phyloP scores from a whole-genome alignment of 2,113 vertebrate genomes.

The Sebastes fasciatus region DNA sequence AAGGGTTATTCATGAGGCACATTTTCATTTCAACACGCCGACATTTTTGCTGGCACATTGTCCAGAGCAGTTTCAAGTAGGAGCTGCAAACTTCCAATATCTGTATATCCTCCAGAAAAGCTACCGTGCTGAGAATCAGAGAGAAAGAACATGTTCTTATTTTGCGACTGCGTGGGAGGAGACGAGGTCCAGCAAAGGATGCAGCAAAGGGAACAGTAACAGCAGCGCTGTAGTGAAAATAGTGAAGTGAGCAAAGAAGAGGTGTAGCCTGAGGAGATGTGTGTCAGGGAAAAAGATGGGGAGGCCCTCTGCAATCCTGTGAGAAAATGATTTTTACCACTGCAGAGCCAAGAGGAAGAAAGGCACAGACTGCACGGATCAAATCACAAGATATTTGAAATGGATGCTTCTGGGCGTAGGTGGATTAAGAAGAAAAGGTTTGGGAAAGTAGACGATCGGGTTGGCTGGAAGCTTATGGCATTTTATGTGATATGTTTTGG shows the following conservation, averaged over 20 bases:
- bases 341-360: conserved; percentile 10
- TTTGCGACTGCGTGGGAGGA: conserved; percentile 39
- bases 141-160: conserved; percentile 10
- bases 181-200: conserved; percentile 8
- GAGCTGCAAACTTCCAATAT: conserved; percentile 15
- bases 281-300: conserved; percentile 29
- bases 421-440: conserved; percentile 5
- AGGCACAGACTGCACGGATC: conserved; percentile 12
- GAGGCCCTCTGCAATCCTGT: conserved; percentile 19
- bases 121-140: conserved; percentile 5
- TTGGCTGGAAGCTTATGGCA: not conserved
- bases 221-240: not conserved
- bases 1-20: conserved; percentile 20
- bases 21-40: not conserved
- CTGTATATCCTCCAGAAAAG: conserved; percentile 6
- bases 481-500: not conserved
- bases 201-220: not conserved
- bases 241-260: conserved; percentile 22
- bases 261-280: conserved; percentile 42
- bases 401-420: conserved; percentile 6
- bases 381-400: conserved; percentile 23
- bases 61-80: not conserved
- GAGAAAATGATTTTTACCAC: conserved; percentile 11
- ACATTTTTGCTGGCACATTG: conserved; percentile 13
- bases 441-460: conserved; percentile 5